Conservation (phyloP, 2,797 vertebrate species). For the Hemibagrus guttatus region DNA sequence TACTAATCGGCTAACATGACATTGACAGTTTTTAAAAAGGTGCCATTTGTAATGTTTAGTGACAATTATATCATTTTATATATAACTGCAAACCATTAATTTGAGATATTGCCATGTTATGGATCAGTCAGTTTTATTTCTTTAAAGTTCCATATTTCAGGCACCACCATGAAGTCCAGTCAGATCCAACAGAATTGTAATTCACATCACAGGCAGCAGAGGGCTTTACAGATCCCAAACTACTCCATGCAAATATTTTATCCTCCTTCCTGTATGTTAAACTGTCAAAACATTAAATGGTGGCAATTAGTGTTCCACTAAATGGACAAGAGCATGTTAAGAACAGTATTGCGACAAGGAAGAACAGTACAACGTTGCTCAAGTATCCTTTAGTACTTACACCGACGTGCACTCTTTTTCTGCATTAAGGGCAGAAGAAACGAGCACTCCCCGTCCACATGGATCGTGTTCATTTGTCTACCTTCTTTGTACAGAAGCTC, state of each 20-base stretch:
- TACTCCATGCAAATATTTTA: neutral
- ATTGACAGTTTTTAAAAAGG: neutral
- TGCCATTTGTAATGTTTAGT: neutral
- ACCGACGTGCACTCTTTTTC: slow-evolving; percentile 60
- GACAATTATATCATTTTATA: neutral
- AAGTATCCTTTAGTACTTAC: slow-evolving; percentile 57
- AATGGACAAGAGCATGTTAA: neutral
- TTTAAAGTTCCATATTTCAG: too few relatives aligned
- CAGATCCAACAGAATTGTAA: neutral
- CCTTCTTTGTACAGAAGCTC: neutral
- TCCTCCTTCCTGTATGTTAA: neutral
- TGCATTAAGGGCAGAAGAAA: slow-evolving; percentile 68
- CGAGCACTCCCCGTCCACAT: slow-evolving; percentile 62
- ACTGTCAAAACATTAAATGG: neutral
- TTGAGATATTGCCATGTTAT: neutral
- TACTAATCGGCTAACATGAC: neutral
- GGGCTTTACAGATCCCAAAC: neutral
- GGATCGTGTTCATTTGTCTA: slow-evolving; percentile 63
- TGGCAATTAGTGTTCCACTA: neutral
- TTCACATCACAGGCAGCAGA: neutral
- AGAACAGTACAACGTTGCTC: slow-evolving; percentile 58
- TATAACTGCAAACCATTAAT: neutral
- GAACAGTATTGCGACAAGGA: slow-evolving; percentile 6
- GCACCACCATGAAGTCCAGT: neutral
- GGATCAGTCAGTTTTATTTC: neutral